Evolutionary conservation across 2,797 vertebrate species (phyloP).

Genomic region (Fistularia commersonii): DNA sequence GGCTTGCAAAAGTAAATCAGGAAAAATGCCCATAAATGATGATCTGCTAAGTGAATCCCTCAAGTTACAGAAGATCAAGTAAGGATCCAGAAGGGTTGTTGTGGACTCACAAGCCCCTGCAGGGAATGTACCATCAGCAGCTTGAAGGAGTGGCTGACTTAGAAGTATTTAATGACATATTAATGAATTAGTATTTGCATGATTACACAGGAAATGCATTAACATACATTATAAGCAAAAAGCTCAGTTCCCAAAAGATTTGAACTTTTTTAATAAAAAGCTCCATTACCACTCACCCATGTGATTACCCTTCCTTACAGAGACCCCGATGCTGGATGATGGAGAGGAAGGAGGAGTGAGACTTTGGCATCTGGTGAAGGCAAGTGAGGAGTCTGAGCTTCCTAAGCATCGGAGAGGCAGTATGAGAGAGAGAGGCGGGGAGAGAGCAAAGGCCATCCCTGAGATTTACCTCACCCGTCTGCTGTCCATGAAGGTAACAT

Average conservation of each 20-base stretch:
- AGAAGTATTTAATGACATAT: too few species aligned
- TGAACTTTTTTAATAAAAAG: too few species aligned
- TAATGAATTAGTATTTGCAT: background rate
- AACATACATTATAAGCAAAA: background rate
- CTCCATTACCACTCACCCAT: background rate
- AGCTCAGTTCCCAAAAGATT: too few species aligned
- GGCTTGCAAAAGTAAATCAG: too few species aligned
- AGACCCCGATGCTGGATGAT: conserved; percentile 95
- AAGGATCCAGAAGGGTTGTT: too few species aligned
- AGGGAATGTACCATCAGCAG: too few species aligned
- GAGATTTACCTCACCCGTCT: conserved; percentile 97
- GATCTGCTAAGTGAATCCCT: too few species aligned
- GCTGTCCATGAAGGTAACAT: conserved; percentile 92
- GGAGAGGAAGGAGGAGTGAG: conserved; percentile 91
- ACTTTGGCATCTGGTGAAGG: conserved; percentile 94
- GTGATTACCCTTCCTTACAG: conserved; percentile 55
- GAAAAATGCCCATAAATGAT: too few species aligned
- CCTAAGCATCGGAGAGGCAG: conserved; percentile 90
- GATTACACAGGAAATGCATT: background rate
- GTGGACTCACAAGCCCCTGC: too few species aligned
- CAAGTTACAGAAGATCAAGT: too few species aligned
- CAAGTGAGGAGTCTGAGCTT: conserved; percentile 88
- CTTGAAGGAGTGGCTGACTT: too few species aligned
- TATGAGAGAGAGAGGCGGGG: conserved; percentile 86
- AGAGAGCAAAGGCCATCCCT: conserved; percentile 93